A percentile compares a stretch with the other conserved stretches of the same genome.
Conservation (phyloP, 1,140 invertebrate species). For the Sitodiplosis mosellana region DNA sequence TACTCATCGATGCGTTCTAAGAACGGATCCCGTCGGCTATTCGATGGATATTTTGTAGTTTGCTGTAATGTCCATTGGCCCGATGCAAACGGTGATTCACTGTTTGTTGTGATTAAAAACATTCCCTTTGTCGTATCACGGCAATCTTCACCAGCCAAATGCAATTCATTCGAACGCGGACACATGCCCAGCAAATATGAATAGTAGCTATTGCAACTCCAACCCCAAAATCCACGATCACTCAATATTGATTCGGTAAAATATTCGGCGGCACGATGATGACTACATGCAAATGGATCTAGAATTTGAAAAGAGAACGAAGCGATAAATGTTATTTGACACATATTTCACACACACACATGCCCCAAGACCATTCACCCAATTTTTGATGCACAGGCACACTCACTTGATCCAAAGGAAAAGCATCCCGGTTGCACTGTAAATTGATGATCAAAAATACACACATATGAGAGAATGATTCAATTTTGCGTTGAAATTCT, state of each 20-base stretch:
- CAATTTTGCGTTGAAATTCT: background rate
- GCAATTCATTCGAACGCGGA: conserved; percentile 19
- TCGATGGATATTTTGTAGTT: conserved; percentile 1
- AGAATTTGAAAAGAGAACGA: background rate
- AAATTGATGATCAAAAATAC: background rate
- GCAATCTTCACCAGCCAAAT: conserved; percentile 20
- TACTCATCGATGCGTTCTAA: conserved; percentile 19
- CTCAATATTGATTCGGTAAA: conserved; percentile 53
- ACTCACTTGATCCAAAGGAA: conserved; percentile 9
- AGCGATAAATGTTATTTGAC: background rate
- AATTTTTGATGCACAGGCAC: background rate
- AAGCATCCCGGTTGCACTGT: conserved; percentile 9
- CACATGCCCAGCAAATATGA: conserved; percentile 35
- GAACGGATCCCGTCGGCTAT: conserved; percentile 14
- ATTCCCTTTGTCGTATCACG: conserved; percentile 15
- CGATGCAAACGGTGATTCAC: conserved; percentile 18
- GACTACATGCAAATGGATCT: conserved; percentile 34
- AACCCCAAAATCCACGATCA: conserved; percentile 42
- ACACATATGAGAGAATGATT: no score
- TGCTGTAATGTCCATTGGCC: conserved; percentile 14
- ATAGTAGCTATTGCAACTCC: conserved; percentile 38
- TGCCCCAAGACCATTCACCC: background rate
- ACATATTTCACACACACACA: background rate
- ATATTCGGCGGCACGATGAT: conserved; percentile 44
- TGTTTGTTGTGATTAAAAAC: conserved; percentile 20